Evolutionary conservation across 2,888 invertebrate species (phyloP), one percentile per base, ranked within the genome.

Genomic region (Lathronympha strigana): DNA sequence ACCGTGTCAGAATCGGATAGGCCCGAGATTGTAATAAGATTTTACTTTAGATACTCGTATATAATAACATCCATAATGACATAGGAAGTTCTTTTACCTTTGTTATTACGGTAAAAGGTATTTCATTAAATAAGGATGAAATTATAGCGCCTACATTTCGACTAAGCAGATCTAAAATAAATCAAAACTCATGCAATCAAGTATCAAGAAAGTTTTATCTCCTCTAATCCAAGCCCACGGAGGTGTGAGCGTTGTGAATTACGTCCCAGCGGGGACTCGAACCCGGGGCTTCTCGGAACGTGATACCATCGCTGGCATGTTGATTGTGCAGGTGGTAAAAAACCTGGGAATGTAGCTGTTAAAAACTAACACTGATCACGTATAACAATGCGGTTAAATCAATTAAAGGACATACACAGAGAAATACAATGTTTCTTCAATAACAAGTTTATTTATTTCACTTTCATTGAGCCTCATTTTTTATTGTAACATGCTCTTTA

Each of bases 161-260:
- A n/a, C n/a, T n/a, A 31, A 31, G 11, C 11, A 31, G 11, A 38
- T 21, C 1, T 38, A 4, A 21, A 43, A 45, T 21, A 21, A 45
- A 19, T 21, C 0, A 45, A 47, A 49, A 6, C 4, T 11, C 4
- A 3, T 25, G 17, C 17, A 9, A 15, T 9, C 36, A 79, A 85
- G 82, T 81, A 84, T 79, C 85, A 84, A 85, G 66, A 75, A 43
- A 0, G 0, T 25, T 51, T 5, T 2, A 15, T 0, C 9, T n/a
- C 2, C 6, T 2, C 58, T 63, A 63, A 57, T 43, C 72, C 76
- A 74, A 76, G 77, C 73, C 75, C 76, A 76, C 74, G 75, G 82
- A 90, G 87, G 90, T 90, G 90, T 89, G 88, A 89, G 81, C 76
- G 73, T 78, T 79, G 89, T 87, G 90, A 88, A 88, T 89, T 88